A percentile compares a stretch with the other conserved stretches of the same genome.
Conservation (phyloP, 2,113 vertebrate genomes). For the Microcebus ravelobensis region DNA sequence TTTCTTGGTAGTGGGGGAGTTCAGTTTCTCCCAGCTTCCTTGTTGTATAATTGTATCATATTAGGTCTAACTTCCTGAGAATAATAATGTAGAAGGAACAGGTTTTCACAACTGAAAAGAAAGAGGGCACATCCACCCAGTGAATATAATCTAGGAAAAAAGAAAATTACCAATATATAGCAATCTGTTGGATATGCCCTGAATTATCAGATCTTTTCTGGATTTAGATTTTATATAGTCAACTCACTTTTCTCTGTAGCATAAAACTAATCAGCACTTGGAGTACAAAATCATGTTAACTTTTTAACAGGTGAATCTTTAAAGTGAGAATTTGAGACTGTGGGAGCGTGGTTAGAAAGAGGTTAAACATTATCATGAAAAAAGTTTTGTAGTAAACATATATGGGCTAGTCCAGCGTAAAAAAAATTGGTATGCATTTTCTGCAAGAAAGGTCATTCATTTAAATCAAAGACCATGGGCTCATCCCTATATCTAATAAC, state of each 20-base stretch:
- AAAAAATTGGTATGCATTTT: constrained; percentile 23
- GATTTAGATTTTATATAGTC: constrained; percentile 4
- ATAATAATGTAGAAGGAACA: background rate
- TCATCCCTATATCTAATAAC: constrained; percentile 51
- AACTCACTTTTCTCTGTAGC: background rate
- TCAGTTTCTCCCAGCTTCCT: background rate
- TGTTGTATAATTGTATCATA: background rate
- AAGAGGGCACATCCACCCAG: background rate
- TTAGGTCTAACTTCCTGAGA: background rate
- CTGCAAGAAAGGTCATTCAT: background rate
- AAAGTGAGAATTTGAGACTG: background rate
- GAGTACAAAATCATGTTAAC: background rate
- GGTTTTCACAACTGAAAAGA: background rate
- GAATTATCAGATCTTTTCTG: background rate
- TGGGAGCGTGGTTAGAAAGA: background rate
- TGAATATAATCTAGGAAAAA: background rate
- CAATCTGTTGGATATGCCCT: background rate
- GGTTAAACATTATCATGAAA: background rate
- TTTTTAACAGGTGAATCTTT: background rate
- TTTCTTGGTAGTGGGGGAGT: background rate
- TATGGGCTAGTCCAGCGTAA: background rate
- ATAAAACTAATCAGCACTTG: background rate
- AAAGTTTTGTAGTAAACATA: background rate
- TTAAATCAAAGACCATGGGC: background rate
- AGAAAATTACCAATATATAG: background rate